A percentile compares a stretch with the other conserved stretches of the same genome.
These are phyloP conservation scores for Zaprionus vittiger DNA, from an alignment of 1,140 invertebrate species.

Conservation along the genomic window DNA sequence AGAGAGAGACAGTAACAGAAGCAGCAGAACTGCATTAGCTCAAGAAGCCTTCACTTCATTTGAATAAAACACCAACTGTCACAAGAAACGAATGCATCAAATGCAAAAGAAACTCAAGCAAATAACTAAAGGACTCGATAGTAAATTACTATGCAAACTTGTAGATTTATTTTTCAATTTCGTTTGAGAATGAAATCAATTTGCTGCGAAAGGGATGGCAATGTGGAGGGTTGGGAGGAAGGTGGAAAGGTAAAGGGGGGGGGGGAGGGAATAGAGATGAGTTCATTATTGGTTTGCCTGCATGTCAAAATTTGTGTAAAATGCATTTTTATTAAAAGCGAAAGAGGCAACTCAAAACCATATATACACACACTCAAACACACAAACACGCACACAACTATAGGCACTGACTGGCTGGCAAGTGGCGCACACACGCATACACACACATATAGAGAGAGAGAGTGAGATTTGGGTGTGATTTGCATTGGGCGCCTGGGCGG, in stretches of 20 bases:
- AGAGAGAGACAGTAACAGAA: no score
- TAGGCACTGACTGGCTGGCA: background rate
- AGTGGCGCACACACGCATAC: background rate
- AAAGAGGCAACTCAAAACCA: conserved; percentile 31
- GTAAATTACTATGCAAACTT: background rate
- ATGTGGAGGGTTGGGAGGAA: no score
- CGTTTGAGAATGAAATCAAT: conserved; percentile 19
- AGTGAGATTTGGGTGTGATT: conserved; percentile 33
- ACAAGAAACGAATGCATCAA: background rate
- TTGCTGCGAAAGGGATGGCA: background rate
- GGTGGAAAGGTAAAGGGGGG: background rate
- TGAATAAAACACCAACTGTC: background rate
- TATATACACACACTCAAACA: conserved; percentile 24
- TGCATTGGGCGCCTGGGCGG: conserved; percentile 40
- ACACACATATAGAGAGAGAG: conserved; percentile 10
- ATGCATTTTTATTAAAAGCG: conserved; percentile 50
- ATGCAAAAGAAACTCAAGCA: background rate
- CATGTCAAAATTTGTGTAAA: conserved; percentile 39
- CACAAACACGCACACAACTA: background rate
- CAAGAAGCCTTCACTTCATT: background rate
- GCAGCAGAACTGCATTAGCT: no score
- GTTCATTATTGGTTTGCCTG: conserved; percentile 25
- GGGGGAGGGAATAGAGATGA: background rate
- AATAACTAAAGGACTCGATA: background rate
- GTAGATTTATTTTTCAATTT: background rate